Evolutionary conservation across 1,140 invertebrate genomes (phyloP).

Genomic region (Tenebrio molitor): DNA sequence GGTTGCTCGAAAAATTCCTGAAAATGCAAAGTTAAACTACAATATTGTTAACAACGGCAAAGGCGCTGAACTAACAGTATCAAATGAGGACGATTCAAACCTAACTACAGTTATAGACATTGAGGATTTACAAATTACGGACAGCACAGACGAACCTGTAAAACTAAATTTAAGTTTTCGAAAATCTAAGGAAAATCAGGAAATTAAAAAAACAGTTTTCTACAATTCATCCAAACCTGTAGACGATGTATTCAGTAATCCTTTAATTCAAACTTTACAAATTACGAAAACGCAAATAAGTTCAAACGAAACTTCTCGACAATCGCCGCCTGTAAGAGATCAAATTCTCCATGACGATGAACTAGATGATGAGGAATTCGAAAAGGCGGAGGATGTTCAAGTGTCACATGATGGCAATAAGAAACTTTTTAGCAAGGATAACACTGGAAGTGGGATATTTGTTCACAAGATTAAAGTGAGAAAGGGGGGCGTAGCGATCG

Average conservation of each 20-base stretch:
- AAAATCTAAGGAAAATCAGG: slow-evolving; percentile 15
- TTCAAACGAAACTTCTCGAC: slow-evolving; percentile 6
- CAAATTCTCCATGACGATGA: slow-evolving; percentile 51
- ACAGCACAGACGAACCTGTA: slow-evolving; percentile 35
- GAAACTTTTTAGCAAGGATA: slow-evolving; percentile 62
- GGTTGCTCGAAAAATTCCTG: slow-evolving; percentile 3
- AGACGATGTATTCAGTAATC: neutral
- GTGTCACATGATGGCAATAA: slow-evolving; percentile 56
- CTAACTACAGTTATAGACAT: slow-evolving; percentile 48
- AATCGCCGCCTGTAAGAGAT: slow-evolving; percentile 49
- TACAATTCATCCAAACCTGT: neutral
- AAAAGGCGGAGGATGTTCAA: slow-evolving; percentile 55
- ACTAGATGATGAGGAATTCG: slow-evolving; percentile 43
- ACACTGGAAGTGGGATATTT: slow-evolving; percentile 70
- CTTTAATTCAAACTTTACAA: slow-evolving; percentile 16
- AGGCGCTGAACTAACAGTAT: slow-evolving; percentile 18
- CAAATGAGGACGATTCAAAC: slow-evolving; percentile 11
- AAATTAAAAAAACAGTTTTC: slow-evolving; percentile 19
- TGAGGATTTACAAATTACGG: slow-evolving; percentile 56
- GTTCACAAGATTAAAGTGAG: slow-evolving; percentile 77
- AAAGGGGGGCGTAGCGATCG: slow-evolving; percentile 80
- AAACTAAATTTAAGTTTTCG: slow-evolving; percentile 10
- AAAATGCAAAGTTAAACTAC: slow-evolving; percentile 11
- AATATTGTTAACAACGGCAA: slow-evolving; percentile 12
- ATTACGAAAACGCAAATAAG: slow-evolving; percentile 31